Base-by-base conservation (phyloP, 2,113 vertebrate genomes). In the Ancistrus triradiatus region DNA sequence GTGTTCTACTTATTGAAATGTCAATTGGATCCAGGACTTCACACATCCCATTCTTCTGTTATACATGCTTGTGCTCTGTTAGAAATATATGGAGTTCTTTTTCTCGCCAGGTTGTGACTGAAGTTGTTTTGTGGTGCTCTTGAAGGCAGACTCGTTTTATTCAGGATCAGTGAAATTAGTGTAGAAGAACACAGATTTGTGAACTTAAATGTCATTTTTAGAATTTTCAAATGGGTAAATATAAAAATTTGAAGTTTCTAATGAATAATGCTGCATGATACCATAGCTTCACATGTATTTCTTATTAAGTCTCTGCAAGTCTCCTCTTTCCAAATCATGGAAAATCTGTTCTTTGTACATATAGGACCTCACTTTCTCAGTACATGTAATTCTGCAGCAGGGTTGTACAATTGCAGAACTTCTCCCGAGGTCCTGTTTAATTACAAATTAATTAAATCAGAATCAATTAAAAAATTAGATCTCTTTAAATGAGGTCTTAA, bases 1-100 rank as follows among this genome's bases (percentile, higher is more conserved):
- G 91, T 96, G 95, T 96, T 98, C 94, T 92, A 97, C 93, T 98
- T 98, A 97, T 97, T 97, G 93, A 98, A 98, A 97, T 94, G 94
- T 97, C 94, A 98, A 91, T 94, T 93, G 92, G 93, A 96, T 83
- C 86, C 85, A 81, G 79, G 75, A 77, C 83, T 83, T 72, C 82
- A 81, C 81, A 73, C 49, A 60, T 65, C 51, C 56, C 55, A 22
- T 69, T 73, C 53, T 69, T 50, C 58, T 59, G 19, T 73, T 73
- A 49, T 49, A 60, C 50, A 64, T 51, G 69, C 78, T 80, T 77
- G 76, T 70, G 75, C 70, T 88, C 84, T 85, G 44, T 59, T 69
- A 69, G 27, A 52, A 68, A 73, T 44, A 58, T 64, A 59, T 68
- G 51, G 55, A 64, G 92, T 88, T 88, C 89, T 88, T 88, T 83